Base-by-base conservation (phyloP, 2,888 invertebrate species). In the Eristalis arbustorum region DNA sequence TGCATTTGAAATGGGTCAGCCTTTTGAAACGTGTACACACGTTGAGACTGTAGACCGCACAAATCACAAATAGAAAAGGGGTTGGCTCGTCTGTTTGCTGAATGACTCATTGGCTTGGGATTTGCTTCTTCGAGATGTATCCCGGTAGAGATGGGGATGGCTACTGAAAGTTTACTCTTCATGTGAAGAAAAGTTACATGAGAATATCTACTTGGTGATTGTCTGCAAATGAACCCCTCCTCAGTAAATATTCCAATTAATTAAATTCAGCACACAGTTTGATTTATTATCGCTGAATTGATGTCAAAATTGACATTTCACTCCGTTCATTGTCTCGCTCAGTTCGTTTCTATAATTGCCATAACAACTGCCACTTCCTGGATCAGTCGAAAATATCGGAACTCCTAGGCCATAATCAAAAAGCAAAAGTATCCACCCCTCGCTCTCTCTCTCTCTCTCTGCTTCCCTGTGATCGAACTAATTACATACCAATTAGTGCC, bases 401-500 rank as follows among this genome's bases (percentile, higher is more conserved):
- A 25, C 25, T 34, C 23, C 25, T 37, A 61, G 37, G 49, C 49
- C 49, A 49, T 74, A 75, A 75, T 75, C 66, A 75, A 75, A 75
- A 67, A 18, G 25, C 56, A 34, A 28, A 37, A 74, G 31, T 22
- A 56, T 34, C 37, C 34, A 49, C 49, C 49, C 18, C 49, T n/a
- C n/a, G n/a, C n/a, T n/a, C 18, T 18, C 49, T 5, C 18, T 49
- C 49, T 8, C 49, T 49, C 49, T n/a, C 49, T n/a, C 34, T 49
- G 14, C 2, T 18, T 49, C 49, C 3, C 4, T 23, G 18, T 3
- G 61, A 67, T 18, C 61, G 61, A 61, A 56, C 68, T 69, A 69
- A 76, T 76, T 76, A 76, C 61, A 76, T 18, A 37, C 68, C 76
- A 76, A 76, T 63, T 76, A 76, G 49, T 5, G 42, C 8, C 22